phyloP scores from a whole-genome alignment of 2,113 vertebrate genomes.

The Cheilinus undulatus region DNA sequence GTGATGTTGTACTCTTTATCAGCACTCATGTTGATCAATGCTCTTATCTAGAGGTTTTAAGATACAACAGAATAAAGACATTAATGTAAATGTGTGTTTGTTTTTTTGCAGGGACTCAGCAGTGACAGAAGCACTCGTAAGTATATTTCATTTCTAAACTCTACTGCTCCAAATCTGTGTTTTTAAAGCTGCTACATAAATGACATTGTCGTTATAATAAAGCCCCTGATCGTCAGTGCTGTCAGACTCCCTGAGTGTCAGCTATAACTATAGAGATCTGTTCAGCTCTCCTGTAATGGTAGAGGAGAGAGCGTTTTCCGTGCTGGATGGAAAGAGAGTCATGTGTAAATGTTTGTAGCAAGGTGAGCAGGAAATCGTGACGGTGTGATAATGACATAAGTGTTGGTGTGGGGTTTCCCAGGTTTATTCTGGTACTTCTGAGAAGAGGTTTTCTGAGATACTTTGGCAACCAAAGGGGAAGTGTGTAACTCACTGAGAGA shows the following conservation, averaged over 20 bases:
- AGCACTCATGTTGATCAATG: too few relatives aligned
- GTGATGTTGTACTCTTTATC: too few relatives aligned
- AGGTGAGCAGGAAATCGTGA: not conserved
- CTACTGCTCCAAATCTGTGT: too few relatives aligned
- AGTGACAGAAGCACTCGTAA: constrained; percentile 72
- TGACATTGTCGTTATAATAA: too few relatives aligned
- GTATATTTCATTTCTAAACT: constrained; percentile 46
- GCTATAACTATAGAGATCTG: constrained; percentile 5
- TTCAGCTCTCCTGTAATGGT: constrained; percentile 2
- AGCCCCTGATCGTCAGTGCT: constrained; percentile 1
- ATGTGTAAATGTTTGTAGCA: constrained; percentile 1
- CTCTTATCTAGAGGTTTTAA: not conserved
- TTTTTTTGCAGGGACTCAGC: constrained; percentile 75
- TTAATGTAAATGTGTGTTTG: constrained; percentile 9
- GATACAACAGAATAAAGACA: not conserved
- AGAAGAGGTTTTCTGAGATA: constrained; percentile 42
- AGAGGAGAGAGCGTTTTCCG: not conserved
- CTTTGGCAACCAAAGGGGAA: constrained; percentile 31
- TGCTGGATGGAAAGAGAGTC: not conserved
- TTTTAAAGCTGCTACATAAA: too few relatives aligned
- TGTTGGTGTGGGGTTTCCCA: constrained; percentile 68
- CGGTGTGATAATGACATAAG: constrained; percentile 27
- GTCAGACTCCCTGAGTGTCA: constrained; percentile 5
- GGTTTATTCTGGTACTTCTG: constrained; percentile 71
- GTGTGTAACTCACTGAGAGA: not conserved